A percentile compares a stretch with the other conserved stretches of the same genome.
Evolutionary conservation across 2,888 invertebrate genomes (phyloP).

Genomic region (Drosophila anceps): DNA sequence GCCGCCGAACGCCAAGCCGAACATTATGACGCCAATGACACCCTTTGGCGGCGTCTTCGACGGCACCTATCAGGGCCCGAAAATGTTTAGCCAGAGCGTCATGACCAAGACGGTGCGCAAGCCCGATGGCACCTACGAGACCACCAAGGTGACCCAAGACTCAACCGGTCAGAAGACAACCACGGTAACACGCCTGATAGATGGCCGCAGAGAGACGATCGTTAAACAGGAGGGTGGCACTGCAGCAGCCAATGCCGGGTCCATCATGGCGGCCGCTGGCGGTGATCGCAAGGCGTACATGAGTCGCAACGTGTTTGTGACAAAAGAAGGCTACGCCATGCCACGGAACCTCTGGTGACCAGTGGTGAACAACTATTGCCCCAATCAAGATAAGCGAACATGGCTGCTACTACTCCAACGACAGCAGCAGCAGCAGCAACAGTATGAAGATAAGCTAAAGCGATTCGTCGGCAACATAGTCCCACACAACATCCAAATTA

Average conservation of each 20-base stretch:
- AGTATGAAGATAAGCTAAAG: constrained; percentile 58
- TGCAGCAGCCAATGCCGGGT: constrained; percentile 7
- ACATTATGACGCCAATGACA: constrained; percentile 79
- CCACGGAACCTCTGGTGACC: constrained; percentile 86
- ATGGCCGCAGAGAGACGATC: constrained; percentile 83
- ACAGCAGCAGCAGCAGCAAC: constrained; percentile 66
- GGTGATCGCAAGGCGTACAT: constrained; percentile 49
- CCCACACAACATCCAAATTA: constrained; percentile 81
- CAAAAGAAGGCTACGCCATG: constrained; percentile 85
- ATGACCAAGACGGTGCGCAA: constrained; percentile 86
- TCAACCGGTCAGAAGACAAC: constrained; percentile 87
- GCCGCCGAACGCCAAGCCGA: constrained; percentile 71
- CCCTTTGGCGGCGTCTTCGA: constrained; percentile 84
- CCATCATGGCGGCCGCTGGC: not conserved
- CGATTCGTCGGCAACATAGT: constrained; percentile 78
- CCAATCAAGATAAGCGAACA: constrained; percentile 71
- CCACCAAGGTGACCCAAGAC: constrained; percentile 87
- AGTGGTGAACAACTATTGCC: constrained; percentile 81
- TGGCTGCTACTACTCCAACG: constrained; percentile 23
- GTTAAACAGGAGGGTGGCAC: constrained; percentile 70
- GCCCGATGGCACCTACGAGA: constrained; percentile 88
- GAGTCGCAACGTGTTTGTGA: constrained; percentile 84
- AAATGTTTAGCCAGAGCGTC: constrained; percentile 86
- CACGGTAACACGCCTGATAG: constrained; percentile 85
- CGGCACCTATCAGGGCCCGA: constrained; percentile 83